These are phyloP conservation scores for Metallyticus violacea DNA, from an alignment of 2,888 invertebrate genomes.

Conservation along the genomic window DNA sequence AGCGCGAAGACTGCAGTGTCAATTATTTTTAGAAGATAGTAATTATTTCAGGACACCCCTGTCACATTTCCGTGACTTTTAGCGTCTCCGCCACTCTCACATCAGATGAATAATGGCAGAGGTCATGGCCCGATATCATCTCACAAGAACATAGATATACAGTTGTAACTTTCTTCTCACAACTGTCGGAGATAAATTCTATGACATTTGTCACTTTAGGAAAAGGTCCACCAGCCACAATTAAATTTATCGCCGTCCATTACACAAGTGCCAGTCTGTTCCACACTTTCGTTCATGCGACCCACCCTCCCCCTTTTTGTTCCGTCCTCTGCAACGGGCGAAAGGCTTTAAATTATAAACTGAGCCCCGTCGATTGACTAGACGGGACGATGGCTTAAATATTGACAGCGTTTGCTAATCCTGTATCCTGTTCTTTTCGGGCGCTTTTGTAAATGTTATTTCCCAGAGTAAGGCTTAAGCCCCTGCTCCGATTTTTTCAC, in stretches of 20 bases:
- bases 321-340: no score
- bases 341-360: not conserved
- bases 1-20: no score
- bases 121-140: not conserved
- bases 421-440: not conserved
- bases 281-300: no score
- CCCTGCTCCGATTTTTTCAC: not conserved
- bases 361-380: not conserved
- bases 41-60: not conserved
- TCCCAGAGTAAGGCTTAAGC: not conserved
- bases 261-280: not conserved
- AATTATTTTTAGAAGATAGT: no score
- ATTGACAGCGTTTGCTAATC: not conserved
- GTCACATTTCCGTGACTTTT: no score
- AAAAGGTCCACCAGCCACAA: not conserved
- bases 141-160: not conserved
- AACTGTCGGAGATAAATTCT: not conserved
- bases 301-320: no score
- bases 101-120: not conserved
- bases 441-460: not conserved
- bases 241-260: not conserved
- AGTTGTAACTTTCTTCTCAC: no score
- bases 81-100: not conserved
- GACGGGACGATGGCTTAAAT: not conserved
- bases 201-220: not conserved